Evolutionary conservation across 2,797 vertebrate species (phyloP), one percentile per base, ranked within the genome.

Genomic region (Coccyzus lansbergi): DNA sequence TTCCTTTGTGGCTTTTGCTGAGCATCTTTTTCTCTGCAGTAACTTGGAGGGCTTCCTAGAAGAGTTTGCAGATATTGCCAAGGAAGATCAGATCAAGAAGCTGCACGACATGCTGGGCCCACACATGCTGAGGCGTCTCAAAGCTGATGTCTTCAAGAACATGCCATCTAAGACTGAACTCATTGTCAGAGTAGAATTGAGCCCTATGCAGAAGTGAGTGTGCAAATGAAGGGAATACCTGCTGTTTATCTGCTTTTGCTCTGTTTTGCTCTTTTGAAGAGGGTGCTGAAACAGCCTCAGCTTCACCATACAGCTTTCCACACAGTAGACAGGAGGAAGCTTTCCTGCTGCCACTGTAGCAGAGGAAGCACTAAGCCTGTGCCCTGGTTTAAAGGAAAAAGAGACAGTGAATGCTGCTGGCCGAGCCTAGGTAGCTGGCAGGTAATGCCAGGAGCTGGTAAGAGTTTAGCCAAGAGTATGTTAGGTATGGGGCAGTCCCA

Each of bases 11-110:
- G 20, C 3, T 14, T 88, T 93, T 95, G 51, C 36, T 88, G 68
- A 93, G 48, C 93, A 55, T 89, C 71, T 90, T 4, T 93, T 96
- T 89, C 44, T 94, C 58, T 78, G 58, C 96, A 99, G 99, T 97
- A 99, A 99, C 96, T 97, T 99, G 93, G 99, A 99, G 95, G 99
- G 99, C 59, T 99, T 99, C 97, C 96, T 99, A 93, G 99, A 99
- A 95, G 99, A 99, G 97, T 99, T 99, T 98, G 99, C 99, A 0
- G 99, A 99, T 95, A 99, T 99, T 80, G 99, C 99, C 94, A 99
- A 99, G 97, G 99, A 99, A 95, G 99, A 99, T 98, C 99, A 99
- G 98, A 99, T 99, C 97, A 99, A 99, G 98, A 99, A 99, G 93
- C 98, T 99, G 42, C 99, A 99, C 9, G 99, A 99, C 97, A 99